These are phyloP conservation scores for Tenebrosternarchus preto DNA, from an alignment of 2,113 vertebrate species.

Conservation along the genomic window DNA sequence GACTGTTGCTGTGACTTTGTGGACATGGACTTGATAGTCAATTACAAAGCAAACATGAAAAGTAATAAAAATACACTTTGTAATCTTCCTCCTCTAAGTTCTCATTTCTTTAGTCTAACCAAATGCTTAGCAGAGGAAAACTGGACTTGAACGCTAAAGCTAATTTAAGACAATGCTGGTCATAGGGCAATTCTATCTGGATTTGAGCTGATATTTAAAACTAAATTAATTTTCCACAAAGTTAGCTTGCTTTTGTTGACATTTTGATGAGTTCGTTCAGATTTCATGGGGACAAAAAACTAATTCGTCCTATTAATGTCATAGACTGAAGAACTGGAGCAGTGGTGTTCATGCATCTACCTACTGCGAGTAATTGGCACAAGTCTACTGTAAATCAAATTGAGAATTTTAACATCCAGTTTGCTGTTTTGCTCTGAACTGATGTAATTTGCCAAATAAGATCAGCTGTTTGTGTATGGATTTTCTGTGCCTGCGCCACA, in stretches of 20 bases:
- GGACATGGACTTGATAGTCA: background rate
- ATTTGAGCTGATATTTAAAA: background rate
- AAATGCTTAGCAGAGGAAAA: background rate
- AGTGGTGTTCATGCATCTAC: constrained; percentile 66
- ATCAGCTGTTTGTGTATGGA: constrained; percentile 20
- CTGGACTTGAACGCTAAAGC: constrained; percentile 26
- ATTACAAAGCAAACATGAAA: background rate
- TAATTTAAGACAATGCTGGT: background rate
- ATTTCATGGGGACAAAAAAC: constrained; percentile 70
- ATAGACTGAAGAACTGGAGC: constrained; percentile 67
- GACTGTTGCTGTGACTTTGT: background rate
- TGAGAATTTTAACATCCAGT: constrained; percentile 68
- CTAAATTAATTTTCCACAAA: constrained; percentile 49
- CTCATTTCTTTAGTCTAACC: background rate
- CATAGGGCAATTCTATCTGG: background rate
- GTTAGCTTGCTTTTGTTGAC: constrained; percentile 67
- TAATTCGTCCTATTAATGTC: constrained; percentile 74
- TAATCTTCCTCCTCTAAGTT: background rate
- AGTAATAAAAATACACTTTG: background rate
- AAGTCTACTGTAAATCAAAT: constrained; percentile 65
- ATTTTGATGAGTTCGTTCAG: constrained; percentile 72
- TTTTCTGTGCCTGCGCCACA: constrained; percentile 22
- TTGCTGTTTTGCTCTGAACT: constrained; percentile 8
- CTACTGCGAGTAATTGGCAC: constrained; percentile 62
- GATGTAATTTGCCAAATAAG: constrained; percentile 24